phyloP scores from a whole-genome alignment of 1,140 invertebrate genomes.

The Drosophila tristis region DNA sequence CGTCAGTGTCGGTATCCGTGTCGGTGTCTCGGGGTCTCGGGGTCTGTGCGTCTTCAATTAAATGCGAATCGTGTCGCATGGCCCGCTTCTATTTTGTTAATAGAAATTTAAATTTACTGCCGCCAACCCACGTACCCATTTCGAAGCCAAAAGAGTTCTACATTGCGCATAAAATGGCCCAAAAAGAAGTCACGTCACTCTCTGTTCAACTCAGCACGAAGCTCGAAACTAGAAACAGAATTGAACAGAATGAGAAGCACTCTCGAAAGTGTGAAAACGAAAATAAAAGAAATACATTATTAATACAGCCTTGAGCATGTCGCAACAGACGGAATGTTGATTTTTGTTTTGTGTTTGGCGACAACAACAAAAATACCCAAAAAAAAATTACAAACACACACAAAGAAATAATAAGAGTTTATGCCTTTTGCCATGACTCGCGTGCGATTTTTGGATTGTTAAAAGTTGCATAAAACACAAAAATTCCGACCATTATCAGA shows the following conservation, averaged over 20 bases:
- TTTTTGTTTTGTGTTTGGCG: constrained; percentile 36
- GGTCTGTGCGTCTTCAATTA: constrained; percentile 54
- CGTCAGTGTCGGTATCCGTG: constrained; percentile 25
- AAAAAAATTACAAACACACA: constrained; percentile 10
- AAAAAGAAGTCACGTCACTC: constrained; percentile 69
- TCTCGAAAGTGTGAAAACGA: constrained; percentile 61
- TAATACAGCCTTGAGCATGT: constrained; percentile 77
- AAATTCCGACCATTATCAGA: constrained; percentile 6
- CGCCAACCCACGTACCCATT: constrained; percentile 23
- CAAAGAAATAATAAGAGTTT: constrained; percentile 17
- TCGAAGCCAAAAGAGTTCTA: constrained; percentile 19
- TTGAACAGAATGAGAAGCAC: constrained; percentile 19
- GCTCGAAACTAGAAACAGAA: constrained; percentile 24
- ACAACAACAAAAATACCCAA: constrained; percentile 2
- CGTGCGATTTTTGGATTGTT: constrained; percentile 30
- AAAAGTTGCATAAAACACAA: constrained; percentile 38
- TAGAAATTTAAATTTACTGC: constrained; percentile 71
- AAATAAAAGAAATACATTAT: constrained; percentile 74
- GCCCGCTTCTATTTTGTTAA: constrained; percentile 62
- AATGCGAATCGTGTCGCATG: constrained; percentile 57
- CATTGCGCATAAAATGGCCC: constrained; percentile 11
- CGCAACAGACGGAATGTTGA: constrained; percentile 69
- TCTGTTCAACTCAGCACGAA: constrained; percentile 3
- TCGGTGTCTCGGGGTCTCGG: constrained; percentile 26
- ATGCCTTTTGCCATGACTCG: constrained; percentile 43